phyloP scores from a whole-genome alignment of 2,113 vertebrate genomes.

The Anas platyrhynchos region DNA sequence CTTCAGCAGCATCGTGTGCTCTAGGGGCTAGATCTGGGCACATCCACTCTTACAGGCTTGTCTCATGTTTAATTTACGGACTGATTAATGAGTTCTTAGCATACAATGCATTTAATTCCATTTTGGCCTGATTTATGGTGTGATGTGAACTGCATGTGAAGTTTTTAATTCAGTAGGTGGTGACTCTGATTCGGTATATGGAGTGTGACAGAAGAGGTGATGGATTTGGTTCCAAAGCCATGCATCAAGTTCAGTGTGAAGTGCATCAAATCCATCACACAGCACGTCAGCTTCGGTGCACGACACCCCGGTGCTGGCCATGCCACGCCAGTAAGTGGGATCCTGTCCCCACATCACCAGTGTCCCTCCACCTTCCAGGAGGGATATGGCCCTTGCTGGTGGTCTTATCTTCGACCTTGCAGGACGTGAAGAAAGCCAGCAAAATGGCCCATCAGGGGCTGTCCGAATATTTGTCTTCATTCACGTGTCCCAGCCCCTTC shows the following conservation, averaged over 20 bases:
- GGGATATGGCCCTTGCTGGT: neutral
- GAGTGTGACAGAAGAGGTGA: constrained; percentile 40
- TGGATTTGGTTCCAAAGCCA: constrained; percentile 64
- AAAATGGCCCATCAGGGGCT: neutral
- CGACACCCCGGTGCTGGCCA: neutral
- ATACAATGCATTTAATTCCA: constrained; percentile 69
- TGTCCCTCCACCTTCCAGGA: neutral
- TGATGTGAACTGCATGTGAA: constrained; percentile 60
- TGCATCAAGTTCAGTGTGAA: constrained; percentile 59
- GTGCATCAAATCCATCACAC: constrained; percentile 23
- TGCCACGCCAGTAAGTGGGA: neutral
- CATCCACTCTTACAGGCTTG: constrained; percentile 13
- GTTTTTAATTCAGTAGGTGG: constrained; percentile 74
- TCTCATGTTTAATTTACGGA: constrained; percentile 63
- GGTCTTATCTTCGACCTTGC: neutral
- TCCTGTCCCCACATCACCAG: neutral
- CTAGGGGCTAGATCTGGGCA: neutral
- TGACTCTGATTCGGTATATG: constrained; percentile 59
- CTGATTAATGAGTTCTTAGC: constrained; percentile 64
- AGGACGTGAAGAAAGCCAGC: neutral
- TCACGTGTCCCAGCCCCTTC: neutral
- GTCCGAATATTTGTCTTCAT: neutral
- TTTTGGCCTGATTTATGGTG: constrained; percentile 70
- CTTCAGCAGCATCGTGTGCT: neutral
- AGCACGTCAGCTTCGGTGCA: neutral